Percentiles rank a stretch among this genome's conserved stretches.
Evolutionary conservation across 2,888 invertebrate species (phyloP).

Genomic region (Germaria angustata): DNA sequence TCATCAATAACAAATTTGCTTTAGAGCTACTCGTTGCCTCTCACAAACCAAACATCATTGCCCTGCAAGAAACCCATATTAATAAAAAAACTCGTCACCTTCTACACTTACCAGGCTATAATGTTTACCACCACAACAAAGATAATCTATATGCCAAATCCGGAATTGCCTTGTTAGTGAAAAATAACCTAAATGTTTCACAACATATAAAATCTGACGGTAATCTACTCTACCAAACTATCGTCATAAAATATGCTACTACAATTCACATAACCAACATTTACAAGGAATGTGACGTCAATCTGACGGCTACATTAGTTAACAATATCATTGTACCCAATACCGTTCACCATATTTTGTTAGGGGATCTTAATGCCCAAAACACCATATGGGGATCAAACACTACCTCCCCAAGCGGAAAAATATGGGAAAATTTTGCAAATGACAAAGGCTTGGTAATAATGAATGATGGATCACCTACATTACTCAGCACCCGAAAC

Average conservation of each 20-base stretch:
- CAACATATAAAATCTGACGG: not conserved
- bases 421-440: not conserved
- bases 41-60: constrained; percentile 11
- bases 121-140: not conserved
- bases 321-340: not conserved
- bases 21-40: not conserved
- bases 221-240: constrained; percentile 10
- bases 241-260: not conserved
- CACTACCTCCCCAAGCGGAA: not conserved
- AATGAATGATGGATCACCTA: constrained; percentile 29
- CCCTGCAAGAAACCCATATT: not conserved
- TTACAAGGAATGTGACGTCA: constrained; percentile 14
- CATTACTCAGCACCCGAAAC: constrained; percentile 4
- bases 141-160: not conserved
- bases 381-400: not conserved
- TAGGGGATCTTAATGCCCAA: constrained; percentile 1
- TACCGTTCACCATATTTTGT: constrained; percentile 1
- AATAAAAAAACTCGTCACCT: not conserved
- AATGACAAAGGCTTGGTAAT: not conserved
- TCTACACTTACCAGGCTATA: constrained; percentile 7
- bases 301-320: constrained; percentile 1
- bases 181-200: not conserved
- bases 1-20: constrained; percentile 2
- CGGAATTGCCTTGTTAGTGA: constrained; percentile 1
- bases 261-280: constrained; percentile 1